A percentile compares a stretch with the other conserved stretches of the same genome.
phyloP scores from a whole-genome alignment of 2,113 vertebrate species.

The Ginglymostoma cirratum region DNA sequence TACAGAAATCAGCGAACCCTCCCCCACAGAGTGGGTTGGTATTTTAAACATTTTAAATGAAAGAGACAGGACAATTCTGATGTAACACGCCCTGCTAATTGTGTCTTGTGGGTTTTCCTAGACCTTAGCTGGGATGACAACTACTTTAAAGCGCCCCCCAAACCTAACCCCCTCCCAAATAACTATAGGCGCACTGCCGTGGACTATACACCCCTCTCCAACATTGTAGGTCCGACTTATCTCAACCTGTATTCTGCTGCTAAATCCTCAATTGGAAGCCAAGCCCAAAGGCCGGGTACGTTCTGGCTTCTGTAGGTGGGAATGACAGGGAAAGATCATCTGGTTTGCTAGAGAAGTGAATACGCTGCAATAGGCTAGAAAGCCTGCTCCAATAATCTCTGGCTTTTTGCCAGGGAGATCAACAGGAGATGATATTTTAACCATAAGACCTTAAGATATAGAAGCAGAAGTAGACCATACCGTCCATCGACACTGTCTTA shows the following conservation, averaged over 20 bases:
- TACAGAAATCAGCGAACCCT: not conserved
- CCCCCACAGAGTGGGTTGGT: not conserved
- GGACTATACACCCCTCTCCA: not conserved
- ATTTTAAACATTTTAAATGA: not conserved
- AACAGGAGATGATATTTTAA: no score
- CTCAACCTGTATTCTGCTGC: not conserved
- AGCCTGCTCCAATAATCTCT: no score
- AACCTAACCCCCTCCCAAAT: not conserved
- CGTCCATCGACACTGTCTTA: no score
- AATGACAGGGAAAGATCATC: no score
- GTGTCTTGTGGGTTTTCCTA: not conserved
- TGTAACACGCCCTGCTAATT: not conserved
- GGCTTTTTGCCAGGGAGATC: no score
- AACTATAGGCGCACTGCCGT: not conserved
- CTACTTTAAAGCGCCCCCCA: no score
- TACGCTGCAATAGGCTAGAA: no score
- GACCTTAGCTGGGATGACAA: not conserved
- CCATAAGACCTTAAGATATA: no score
- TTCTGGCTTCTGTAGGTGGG: no score
- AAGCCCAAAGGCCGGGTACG: no score
- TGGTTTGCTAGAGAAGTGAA: no score
- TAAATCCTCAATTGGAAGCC: not conserved
- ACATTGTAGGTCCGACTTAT: not conserved
- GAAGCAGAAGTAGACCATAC: no score
- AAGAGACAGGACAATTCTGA: not conserved